Base-by-base conservation (phyloP, 2,113 vertebrate genomes). In the Pholis gunnellus region DNA sequence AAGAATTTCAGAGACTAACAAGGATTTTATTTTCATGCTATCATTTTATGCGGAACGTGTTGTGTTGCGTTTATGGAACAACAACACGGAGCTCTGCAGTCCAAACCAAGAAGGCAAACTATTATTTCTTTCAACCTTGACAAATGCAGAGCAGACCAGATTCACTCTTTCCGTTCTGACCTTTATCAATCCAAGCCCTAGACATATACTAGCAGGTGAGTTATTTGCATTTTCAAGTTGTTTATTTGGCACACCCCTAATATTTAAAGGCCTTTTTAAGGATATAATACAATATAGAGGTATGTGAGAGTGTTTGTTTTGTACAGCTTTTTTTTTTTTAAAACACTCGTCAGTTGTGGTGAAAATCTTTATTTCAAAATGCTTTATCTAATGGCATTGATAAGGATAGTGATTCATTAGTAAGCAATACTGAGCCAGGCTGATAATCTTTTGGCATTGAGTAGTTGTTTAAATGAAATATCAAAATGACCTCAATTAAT, bases 401-500 rank as follows among this genome's bases (percentile, higher is more conserved):
- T 77, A 59, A 38, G 65, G 40, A 54, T 27, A 46, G 44, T 48
- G 38, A 73, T 68, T 79, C 67, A 80, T 82, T 79, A 60, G 56
- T 72, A 65, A 50, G 52, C 66, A 15, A 22, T 15, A 29, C 52
- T 56, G 65, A 56, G 69, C 25, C 61, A 22, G 3, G 67, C 27
- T 0, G 54, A 29, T 10, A 10, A 5, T 9, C 6, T 65, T 31
- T 31, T 63, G 73, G 38, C 40, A 71, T 70, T 71, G 6, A 25
- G 20, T 22, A 50, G 66, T 76, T 83, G 76, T 79, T 88, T 87
- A 74, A 86, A 91, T 87, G 72, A 74, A 76, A 81, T 73, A 66
- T 81, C 25, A 87, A 72, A 85, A 85, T 75, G 56, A 75, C 79
- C 76, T 61, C 64, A 81, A 76, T 87, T 72, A 87, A 76, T 90